Conservation (phyloP, 2,888 invertebrate species). For the Thelaira solivaga region DNA sequence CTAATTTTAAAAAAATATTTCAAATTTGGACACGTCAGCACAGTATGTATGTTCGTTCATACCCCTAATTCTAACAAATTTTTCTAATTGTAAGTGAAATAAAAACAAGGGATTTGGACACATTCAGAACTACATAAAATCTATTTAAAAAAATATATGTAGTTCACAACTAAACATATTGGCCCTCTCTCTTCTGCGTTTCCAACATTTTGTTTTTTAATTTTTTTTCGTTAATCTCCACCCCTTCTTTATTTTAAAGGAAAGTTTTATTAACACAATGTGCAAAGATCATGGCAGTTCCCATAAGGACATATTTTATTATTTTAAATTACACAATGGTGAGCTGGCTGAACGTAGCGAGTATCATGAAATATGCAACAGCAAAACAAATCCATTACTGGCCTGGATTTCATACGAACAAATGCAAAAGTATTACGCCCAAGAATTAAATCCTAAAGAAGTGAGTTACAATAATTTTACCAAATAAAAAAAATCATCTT, state of each 20-base stretch:
- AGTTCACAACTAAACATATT: too few relatives aligned
- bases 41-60: too few relatives aligned
- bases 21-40: constrained; percentile 17
- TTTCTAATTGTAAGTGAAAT: too few relatives aligned
- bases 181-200: not conserved
- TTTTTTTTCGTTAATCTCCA: constrained; percentile 1
- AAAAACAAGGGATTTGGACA: too few relatives aligned
- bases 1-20: too few relatives aligned
- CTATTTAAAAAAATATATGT: too few relatives aligned
- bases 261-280: constrained; percentile 70
- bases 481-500: not conserved
- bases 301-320: constrained; percentile 69
- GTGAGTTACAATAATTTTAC: constrained; percentile 43
- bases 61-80: too few relatives aligned
- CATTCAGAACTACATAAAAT: too few relatives aligned
- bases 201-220: not conserved
- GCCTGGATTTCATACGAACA: constrained; percentile 72
- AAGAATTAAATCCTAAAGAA: constrained; percentile 71
- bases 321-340: constrained; percentile 70
- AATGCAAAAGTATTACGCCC: constrained; percentile 68
- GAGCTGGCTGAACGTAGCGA: constrained; percentile 68
- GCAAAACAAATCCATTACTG: constrained; percentile 65
- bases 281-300: constrained; percentile 70
- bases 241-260: constrained; percentile 66
- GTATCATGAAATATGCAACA: constrained; percentile 68